Evolutionary conservation across 2,797 vertebrate species (phyloP).

Genomic region (Hafferia zeledoni): DNA sequence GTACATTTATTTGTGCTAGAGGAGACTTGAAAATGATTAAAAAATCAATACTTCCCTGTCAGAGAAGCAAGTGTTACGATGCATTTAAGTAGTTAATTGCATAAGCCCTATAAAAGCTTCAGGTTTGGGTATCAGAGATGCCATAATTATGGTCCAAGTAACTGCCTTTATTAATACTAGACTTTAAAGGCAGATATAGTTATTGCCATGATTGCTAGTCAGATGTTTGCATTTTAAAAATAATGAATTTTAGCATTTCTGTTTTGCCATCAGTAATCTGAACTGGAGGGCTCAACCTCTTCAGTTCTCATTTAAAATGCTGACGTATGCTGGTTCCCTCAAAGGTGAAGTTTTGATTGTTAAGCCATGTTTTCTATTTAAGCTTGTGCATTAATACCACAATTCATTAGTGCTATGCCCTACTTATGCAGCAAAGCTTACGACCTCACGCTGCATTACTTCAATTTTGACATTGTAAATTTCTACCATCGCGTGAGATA

Average conservation of each 20-base stretch:
- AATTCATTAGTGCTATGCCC: conserved; percentile 47
- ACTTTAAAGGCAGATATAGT: conserved; percentile 36
- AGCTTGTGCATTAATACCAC: conserved; percentile 53
- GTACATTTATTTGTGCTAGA: conserved; percentile 95
- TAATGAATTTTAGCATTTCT: conserved; percentile 12
- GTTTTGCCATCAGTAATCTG: background rate
- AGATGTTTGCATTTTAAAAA: background rate
- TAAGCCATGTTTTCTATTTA: conserved; percentile 58
- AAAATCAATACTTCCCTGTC: conserved; percentile 98
- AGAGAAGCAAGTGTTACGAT: conserved; percentile 85
- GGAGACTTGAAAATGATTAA: conserved; percentile 95
- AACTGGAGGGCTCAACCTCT: conserved; percentile 21
- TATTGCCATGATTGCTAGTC: background rate
- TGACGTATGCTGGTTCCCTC: conserved; percentile 9
- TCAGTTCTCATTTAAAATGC: background rate
- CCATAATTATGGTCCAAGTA: conserved; percentile 73
- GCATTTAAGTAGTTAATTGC: conserved; percentile 85
- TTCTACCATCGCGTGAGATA: conserved; percentile 49
- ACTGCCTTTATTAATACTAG: conserved; percentile 66
- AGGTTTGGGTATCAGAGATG: conserved; percentile 76
- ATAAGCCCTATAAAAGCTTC: conserved; percentile 81
- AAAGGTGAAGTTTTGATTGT: conserved; percentile 65
- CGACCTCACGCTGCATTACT: conserved; percentile 71
- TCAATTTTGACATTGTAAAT: conserved; percentile 75
- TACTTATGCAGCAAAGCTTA: conserved; percentile 47